Evolutionary conservation across 2,797 vertebrate genomes (phyloP).

Genomic region (Dermochelys coriacea): DNA sequence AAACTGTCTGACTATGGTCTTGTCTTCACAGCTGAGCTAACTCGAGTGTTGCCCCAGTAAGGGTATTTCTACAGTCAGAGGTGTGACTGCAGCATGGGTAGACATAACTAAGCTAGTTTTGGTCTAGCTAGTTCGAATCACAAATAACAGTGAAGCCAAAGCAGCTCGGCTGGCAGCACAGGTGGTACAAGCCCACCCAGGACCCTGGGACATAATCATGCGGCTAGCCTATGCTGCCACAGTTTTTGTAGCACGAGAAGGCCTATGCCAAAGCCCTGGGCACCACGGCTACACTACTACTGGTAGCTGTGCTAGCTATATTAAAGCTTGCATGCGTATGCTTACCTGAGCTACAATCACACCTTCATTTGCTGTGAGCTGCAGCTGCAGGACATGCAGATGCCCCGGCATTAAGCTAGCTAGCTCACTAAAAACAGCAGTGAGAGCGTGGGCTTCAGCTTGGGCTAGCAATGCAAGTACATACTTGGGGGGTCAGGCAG

Average conservation of each 20-base stretch:
- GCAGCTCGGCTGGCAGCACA: not conserved
- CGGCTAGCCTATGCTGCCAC: too few species aligned
- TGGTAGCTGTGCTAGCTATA: not conserved
- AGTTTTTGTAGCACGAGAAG: not conserved
- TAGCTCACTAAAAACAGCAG: not conserved
- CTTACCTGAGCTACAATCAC: not conserved
- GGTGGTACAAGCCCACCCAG: not conserved
- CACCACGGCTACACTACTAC: not conserved
- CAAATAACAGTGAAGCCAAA: not conserved
- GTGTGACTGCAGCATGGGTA: not conserved
- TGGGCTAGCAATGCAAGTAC: not conserved
- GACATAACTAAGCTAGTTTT: not conserved
- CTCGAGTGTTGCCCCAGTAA: not conserved
- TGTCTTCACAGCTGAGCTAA: not conserved
- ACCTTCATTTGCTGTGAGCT: too few species aligned
- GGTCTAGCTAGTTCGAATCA: not conserved
- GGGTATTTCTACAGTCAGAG: not conserved
- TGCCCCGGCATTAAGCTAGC: not conserved
- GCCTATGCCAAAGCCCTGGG: not conserved
- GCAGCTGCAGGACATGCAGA: not conserved
- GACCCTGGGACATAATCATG: too few species aligned
- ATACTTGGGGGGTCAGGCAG: not conserved
- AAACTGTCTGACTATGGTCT: not conserved
- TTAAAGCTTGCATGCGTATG: not conserved
- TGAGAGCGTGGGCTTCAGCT: too few species aligned